Conservation (phyloP, 2,888 invertebrate genomes). For the Lithosia quadra region DNA sequence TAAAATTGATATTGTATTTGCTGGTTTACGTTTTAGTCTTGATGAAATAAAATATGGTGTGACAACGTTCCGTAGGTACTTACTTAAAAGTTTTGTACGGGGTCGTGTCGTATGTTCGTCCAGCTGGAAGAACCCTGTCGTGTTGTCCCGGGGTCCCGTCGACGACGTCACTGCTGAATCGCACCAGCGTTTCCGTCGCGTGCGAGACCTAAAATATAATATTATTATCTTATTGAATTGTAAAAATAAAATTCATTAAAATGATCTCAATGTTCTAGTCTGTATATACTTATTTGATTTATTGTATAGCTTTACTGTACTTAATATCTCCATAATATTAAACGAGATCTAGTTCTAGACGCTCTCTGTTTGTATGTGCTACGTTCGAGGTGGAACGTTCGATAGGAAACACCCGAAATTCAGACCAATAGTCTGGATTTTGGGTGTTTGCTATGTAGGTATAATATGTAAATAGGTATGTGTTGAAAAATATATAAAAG, state of each 20-base stretch:
- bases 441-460: neutral
- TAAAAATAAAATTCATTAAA: slow-evolving; percentile 17
- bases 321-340: neutral
- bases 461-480: neutral
- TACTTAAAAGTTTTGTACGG: too few species aligned
- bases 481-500: too few species aligned
- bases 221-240: neutral
- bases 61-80: neutral
- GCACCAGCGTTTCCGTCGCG: too few species aligned
- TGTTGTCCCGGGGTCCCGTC: too few species aligned
- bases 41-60: neutral
- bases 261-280: slow-evolving; percentile 28
- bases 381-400: too few species aligned
- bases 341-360: too few species aligned
- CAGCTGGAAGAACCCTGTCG: too few species aligned
- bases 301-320: slow-evolving; percentile 4
- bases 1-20: slow-evolving; percentile 43
- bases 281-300: slow-evolving; percentile 10
- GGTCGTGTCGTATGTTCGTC: too few species aligned
- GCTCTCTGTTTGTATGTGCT: too few species aligned
- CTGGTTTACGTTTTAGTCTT: neutral
- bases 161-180: too few species aligned
- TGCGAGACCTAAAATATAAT: neutral
- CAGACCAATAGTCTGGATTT: too few species aligned
- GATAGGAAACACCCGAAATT: too few species aligned